Conservation (phyloP, 2,113 vertebrate genomes). For the Pachycephala philippinensis region DNA sequence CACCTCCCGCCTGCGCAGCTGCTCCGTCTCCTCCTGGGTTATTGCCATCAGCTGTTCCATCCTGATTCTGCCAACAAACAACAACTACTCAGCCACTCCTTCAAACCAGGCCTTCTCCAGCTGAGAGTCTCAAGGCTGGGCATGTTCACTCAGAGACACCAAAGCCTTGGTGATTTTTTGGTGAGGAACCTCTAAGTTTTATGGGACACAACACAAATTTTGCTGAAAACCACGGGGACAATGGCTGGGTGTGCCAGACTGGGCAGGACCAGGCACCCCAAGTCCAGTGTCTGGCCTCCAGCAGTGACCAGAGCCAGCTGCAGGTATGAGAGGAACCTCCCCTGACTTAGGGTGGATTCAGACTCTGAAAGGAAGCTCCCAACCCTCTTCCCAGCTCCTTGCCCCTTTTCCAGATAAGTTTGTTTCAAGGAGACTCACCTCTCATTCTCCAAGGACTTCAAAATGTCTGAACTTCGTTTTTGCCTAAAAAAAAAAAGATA, state of each 20-base stretch:
- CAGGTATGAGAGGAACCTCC: not conserved
- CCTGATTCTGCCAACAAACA: conserved; percentile 77
- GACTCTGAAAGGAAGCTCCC: not conserved
- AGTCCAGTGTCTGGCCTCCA: not conserved
- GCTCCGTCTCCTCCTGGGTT: conserved; percentile 90
- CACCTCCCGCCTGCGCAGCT: conserved; percentile 85
- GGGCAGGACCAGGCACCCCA: not conserved
- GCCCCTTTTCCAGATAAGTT: not conserved
- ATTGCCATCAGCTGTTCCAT: conserved; percentile 92
- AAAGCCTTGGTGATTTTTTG: not conserved
- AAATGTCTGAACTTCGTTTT: conserved; percentile 83
- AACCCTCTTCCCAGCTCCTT: not conserved
- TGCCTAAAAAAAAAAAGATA: conserved; percentile 73
- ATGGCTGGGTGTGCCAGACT: not conserved
- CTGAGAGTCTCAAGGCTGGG: not conserved
- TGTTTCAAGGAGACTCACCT: conserved; percentile 74
- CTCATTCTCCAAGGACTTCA: conserved; percentile 90
- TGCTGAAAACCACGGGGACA: not conserved
- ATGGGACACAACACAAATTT: not conserved
- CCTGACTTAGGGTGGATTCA: not conserved
- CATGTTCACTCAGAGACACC: not conserved
- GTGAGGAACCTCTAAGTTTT: not conserved
- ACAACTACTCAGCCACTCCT: not conserved
- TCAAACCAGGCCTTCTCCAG: not conserved
- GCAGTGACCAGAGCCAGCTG: not conserved